These are phyloP conservation scores for Leucozona laternaria DNA, from an alignment of 2,888 invertebrate species.

Conservation along the genomic window DNA sequence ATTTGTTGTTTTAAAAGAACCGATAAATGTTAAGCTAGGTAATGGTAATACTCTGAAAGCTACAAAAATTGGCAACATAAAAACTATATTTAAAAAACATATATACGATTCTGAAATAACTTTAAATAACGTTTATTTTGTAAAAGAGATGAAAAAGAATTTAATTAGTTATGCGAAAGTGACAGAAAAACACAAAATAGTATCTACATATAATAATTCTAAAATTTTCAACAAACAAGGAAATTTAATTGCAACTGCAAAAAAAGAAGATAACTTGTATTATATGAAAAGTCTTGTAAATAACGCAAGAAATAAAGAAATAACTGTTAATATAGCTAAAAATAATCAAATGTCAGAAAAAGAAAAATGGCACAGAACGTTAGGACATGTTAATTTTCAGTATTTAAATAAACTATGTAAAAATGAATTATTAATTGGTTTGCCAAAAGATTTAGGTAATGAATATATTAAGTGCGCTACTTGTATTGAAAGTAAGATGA, in stretches of 20 bases:
- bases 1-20: no score
- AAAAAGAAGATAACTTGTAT: conserved; percentile 44
- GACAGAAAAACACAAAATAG: conserved; percentile 42
- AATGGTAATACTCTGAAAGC: no score
- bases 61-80: conserved; percentile 36
- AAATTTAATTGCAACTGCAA: conserved; percentile 35
- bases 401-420: conserved; percentile 59
- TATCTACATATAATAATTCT: conserved; percentile 25
- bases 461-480: conserved; percentile 53
- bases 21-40: no score
- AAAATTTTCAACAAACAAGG: conserved; percentile 27
- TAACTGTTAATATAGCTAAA: not conserved
- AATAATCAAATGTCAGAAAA: conserved; percentile 55
- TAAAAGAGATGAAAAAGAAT: conserved; percentile 32
- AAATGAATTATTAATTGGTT: conserved; percentile 52
- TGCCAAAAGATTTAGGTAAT: conserved; percentile 43
- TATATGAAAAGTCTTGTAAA: conserved; percentile 35
- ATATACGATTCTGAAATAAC: conserved; percentile 5
- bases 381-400: conserved; percentile 66
- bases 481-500: conserved; percentile 69
- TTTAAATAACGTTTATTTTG: conserved; percentile 11
- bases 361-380: conserved; percentile 66
- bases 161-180: conserved; percentile 40
- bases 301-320: conserved; percentile 17
- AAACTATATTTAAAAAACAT: conserved; percentile 25